A percentile compares a stretch with the other conserved stretches of the same genome.
Conservation (phyloP, 2,888 invertebrate genomes). For the Melinopterus prodromus region DNA sequence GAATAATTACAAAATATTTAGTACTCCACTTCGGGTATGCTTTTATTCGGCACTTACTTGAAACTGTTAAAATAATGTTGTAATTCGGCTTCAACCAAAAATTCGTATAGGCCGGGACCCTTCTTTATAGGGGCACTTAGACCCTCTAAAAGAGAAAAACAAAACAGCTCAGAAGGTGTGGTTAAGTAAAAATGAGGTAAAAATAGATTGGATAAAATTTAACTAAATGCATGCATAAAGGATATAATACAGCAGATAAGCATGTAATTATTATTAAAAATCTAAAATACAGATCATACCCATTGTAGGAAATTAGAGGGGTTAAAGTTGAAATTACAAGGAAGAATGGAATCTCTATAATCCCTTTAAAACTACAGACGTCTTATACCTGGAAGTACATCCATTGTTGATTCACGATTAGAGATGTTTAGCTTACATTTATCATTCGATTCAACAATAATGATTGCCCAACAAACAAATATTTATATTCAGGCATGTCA, state of each 20-base stretch:
- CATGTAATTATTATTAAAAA: constrained; percentile 23
- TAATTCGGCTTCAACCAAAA: constrained; percentile 92
- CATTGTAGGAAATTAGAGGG: constrained; percentile 47
- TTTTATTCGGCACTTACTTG: constrained; percentile 64
- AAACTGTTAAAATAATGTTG: constrained; percentile 88
- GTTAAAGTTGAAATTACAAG: constrained; percentile 30
- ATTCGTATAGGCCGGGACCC: constrained; percentile 82
- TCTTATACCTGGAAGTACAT: constrained; percentile 55
- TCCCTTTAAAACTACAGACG: constrained; percentile 44
- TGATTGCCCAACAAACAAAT: constrained; percentile 33
- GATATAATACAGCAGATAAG: constrained; percentile 20
- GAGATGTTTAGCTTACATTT: constrained; percentile 43
- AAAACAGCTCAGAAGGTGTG: constrained; percentile 9
- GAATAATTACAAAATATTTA: constrained; percentile 25
- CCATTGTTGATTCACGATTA: constrained; percentile 48
- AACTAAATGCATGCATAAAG: constrained; percentile 23
- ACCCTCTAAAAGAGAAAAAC: constrained; percentile 35
- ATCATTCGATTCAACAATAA: constrained; percentile 24
- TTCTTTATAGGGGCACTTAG: constrained; percentile 57
- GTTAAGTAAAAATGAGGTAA: background rate
- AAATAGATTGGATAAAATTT: background rate
- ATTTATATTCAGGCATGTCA: constrained; percentile 32
- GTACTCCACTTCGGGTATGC: background rate
- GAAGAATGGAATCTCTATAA: constrained; percentile 37
- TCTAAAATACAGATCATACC: constrained; percentile 48